Conservation (phyloP, 2,888 invertebrate species). For the Orthosia gothica region DNA sequence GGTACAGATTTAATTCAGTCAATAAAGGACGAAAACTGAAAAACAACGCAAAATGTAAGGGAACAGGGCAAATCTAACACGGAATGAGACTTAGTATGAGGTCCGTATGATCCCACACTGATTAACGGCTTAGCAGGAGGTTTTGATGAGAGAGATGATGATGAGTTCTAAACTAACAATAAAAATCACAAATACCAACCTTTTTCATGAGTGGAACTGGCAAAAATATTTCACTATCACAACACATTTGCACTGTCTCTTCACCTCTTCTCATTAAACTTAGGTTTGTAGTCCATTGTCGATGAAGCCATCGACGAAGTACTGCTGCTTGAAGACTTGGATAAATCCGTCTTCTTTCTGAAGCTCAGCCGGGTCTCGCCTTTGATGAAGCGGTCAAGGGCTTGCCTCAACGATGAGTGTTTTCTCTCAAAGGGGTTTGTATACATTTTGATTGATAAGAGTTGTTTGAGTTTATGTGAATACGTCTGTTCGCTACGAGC, state of each 20-base stretch:
- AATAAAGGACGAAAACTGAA: background rate
- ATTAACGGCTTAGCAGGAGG: background rate
- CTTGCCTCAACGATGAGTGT: conserved; percentile 93
- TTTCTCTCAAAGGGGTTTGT: conserved; percentile 94
- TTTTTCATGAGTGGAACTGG: conserved; percentile 73
- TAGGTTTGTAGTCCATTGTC: conserved; percentile 75
- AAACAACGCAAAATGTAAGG: background rate
- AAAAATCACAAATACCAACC: conserved; percentile 78
- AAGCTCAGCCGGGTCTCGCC: conserved; percentile 88
- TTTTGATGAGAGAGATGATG: background rate
- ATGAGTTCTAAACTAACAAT: conserved; percentile 6
- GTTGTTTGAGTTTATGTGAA: conserved; percentile 40
- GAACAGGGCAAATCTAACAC: background rate
- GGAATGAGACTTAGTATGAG: background rate
- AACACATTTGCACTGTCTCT: conserved; percentile 73
- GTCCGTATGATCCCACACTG: background rate
- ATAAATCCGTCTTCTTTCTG: conserved; percentile 79
- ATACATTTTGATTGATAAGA: conserved; percentile 88
- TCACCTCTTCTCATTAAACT: conserved; percentile 83
- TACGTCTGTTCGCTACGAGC: conserved; percentile 74
- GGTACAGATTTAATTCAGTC: too few relatives aligned
- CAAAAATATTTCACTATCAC: conserved; percentile 81
- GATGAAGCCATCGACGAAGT: conserved; percentile 83
- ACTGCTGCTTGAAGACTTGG: conserved; percentile 76
- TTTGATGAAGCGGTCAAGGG: conserved; percentile 92